Evolutionary conservation across 2,888 invertebrate genomes (phyloP), one percentile per base, ranked within the genome.

Genomic region (Hirtodrosophila histrioides): DNA sequence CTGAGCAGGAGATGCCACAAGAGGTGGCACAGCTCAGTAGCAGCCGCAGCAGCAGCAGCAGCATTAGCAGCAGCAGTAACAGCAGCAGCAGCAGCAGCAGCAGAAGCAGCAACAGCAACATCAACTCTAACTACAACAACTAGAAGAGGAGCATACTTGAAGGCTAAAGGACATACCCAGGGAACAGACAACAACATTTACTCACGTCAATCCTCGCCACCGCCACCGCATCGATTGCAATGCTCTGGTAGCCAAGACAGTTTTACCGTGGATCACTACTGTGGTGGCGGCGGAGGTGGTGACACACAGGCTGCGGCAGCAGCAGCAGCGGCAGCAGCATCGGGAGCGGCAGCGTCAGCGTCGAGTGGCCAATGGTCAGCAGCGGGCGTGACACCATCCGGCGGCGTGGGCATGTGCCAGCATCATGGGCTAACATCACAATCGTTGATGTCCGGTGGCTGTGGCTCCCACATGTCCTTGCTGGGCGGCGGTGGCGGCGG

Each of bases 201-300:
- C 79, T 92, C 92, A 83, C 89, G 92, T 86, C 92, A 92, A 90
- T 90, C 91, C 87, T 92, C 92, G 87, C 90, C 92, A 89, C 92
- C 92, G 89, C 92, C 91, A 90, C 90, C 91, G 89, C 91, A 91
- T 88, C 90, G 91, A 87, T 88, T 92, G 88, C 92, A 92, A 92
- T 92, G 92, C 89, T 92, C 92, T 92, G 92, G 92, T 92, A 92
- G 92, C 91, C 92, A 92, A 91, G 92, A 92, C 86, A 92, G 92
- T 90, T 92, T 92, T 91, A 90, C 91, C 89, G 92, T 91, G 89
- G 92, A 92, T 88, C 91, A 92, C 85, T 92, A 91, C 89, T 92
- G 91, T 89, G 91, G 91, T 89, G 90, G 89, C 81, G 89, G 85
- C 69, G 71, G 86, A 71, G 78, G 78, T 71, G 79, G 88, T 77